These are phyloP conservation scores for Cynoglossus semilaevis DNA, from an alignment of 2,113 vertebrate species.

Conservation along the genomic window DNA sequence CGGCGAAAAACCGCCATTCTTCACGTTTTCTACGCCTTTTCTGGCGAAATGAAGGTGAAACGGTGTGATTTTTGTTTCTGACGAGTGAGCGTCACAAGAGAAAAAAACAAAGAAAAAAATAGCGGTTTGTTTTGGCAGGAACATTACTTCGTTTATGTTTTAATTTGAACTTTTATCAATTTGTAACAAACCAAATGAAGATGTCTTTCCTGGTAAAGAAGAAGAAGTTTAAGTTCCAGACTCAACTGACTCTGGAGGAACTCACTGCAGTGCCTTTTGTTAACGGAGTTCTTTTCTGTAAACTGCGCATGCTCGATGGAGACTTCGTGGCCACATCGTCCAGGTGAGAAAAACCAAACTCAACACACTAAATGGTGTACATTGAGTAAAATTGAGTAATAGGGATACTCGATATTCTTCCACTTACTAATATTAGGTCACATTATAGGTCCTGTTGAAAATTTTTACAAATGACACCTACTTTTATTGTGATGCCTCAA, in stretches of 20 bases:
- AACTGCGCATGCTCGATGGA: constrained; percentile 91
- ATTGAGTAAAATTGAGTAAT: too few species aligned
- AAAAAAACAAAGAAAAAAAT: constrained; percentile 7
- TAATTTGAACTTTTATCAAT: not conserved
- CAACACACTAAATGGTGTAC: not conserved
- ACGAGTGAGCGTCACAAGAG: constrained; percentile 27
- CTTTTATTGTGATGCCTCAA: too few species aligned
- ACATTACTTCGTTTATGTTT: not conserved
- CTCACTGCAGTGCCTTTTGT: constrained; percentile 94
- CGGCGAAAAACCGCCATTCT: rapidly evolving
- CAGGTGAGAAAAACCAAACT: constrained; percentile 77
- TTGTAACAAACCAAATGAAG: not conserved
- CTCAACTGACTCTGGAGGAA: constrained; percentile 91
- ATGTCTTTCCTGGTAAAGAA: constrained; percentile 99
- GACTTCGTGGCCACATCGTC: constrained; percentile 89
- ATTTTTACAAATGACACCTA: too few species aligned
- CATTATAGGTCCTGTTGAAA: too few species aligned
- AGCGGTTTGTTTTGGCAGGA: not conserved
- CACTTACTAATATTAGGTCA: too few species aligned
- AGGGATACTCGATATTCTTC: too few species aligned
- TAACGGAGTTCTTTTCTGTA: constrained; percentile 96
- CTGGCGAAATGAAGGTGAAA: not conserved
- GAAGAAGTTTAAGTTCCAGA: constrained; percentile 99
- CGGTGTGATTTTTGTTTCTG: constrained; percentile 7
- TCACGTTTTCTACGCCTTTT: not conserved